Base-by-base conservation (phyloP, 2,797 vertebrate species). In the Halcyon badia region DNA sequence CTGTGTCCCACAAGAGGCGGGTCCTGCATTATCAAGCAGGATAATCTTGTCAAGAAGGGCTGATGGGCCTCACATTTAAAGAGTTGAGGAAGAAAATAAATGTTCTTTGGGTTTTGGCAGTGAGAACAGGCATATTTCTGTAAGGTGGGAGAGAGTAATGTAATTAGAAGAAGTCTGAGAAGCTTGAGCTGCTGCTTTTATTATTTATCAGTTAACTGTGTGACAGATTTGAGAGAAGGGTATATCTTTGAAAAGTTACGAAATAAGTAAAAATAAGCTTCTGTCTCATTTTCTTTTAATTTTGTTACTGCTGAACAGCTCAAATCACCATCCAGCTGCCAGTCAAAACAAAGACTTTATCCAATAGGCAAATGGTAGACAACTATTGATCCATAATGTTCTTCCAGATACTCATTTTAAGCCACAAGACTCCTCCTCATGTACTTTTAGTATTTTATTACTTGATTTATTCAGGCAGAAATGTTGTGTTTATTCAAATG, bases 51-150 rank as follows among this genome's bases (percentile, higher is more conserved):
- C 30, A 46, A 19, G 31, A 20, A 13, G 51, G 31, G 19, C 58
- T 88, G 31, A 37, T 61, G 37, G 22, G 13, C 13, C 25, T 71
- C 12, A n/a, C 8, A 3, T 24, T 60, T 21, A 35, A 51, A 48
- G 6, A 72, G 11, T 0, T n/a, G 14, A 66, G 20, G 6, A 44
- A 54, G 2, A 22, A 20, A 46, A 79, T 30, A 26, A 39, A 7
- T 28, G 28, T 15, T 26, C 4, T 52, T 8, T 10, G 5, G 4
- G 2, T 56, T 79, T 31, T 37, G 19, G 12, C 51, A 31, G 14
- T 37, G 17, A 31, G 11, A 49, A 57, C 15, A 58, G 16, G 13
- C 13, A 11, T 58, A 44, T 64, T 82, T 72, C 41, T 44, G 37
- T 85, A 60, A 14, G 60, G 3, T 5, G 30, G 26, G 57, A 71